These are phyloP conservation scores for Gasteruption jaculator DNA, from an alignment of 2,888 invertebrate species.

Conservation along the genomic window DNA sequence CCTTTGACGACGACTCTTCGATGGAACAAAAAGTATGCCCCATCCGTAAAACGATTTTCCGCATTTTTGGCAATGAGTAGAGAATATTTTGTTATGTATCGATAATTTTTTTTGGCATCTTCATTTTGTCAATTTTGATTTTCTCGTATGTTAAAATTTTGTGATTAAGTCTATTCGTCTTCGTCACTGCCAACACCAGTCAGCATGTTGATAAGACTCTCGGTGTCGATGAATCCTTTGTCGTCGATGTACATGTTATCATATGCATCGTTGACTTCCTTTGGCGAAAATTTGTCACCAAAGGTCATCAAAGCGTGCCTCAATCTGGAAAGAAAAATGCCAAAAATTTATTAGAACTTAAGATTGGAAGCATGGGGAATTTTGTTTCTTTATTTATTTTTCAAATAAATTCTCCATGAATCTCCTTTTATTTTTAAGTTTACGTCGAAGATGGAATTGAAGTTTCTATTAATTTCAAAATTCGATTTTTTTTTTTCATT, in stretches of 20 bases:
- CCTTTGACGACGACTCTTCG: conserved; percentile 1
- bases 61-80: conserved; percentile 31
- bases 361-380: conserved; percentile 1
- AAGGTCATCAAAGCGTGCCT: conserved; percentile 89
- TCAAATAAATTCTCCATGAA: neutral
- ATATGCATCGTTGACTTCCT: conserved; percentile 88
- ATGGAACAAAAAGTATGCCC: conserved; percentile 25
- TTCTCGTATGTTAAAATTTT: conserved; percentile 18
- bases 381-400: neutral
- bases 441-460: neutral
- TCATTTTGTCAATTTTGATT: conserved; percentile 7
- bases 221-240: conserved; percentile 85
- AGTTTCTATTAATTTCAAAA: neutral
- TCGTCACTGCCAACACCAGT: conserved; percentile 83
- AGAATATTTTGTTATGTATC: conserved; percentile 15
- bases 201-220: conserved; percentile 80
- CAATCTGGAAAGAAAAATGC: conserved; percentile 58
- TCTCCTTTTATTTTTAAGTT: neutral
- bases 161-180: conserved; percentile 55
- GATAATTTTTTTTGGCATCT: conserved; percentile 7
- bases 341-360: neutral
- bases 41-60: conserved; percentile 33
- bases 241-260: conserved; percentile 92
- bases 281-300: conserved; percentile 86
- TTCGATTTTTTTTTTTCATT: too few relatives aligned